These are phyloP conservation scores for Prionailurus bengalensis DNA, from an alignment of 2,113 vertebrate genomes.

Conservation along the genomic window DNA sequence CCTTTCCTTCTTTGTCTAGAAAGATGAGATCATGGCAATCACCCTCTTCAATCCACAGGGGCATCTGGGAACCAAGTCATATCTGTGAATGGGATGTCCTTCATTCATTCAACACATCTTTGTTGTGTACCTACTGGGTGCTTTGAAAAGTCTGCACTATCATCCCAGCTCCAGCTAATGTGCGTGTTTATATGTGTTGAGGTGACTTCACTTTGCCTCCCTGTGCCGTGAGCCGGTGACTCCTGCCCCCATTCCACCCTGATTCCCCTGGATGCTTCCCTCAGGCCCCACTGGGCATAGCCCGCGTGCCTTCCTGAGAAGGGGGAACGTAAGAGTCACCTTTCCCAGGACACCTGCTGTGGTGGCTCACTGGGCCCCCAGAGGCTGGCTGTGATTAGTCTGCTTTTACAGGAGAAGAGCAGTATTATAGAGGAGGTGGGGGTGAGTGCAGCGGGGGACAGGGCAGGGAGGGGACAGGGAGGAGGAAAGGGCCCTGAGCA, in stretches of 20 bases:
- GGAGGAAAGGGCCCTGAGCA: background rate
- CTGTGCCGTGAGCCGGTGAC: background rate
- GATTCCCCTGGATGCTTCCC: background rate
- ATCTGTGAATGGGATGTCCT: background rate
- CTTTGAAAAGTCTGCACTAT: background rate
- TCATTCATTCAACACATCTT: too few relatives aligned
- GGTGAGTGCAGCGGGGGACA: background rate
- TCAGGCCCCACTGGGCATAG: background rate
- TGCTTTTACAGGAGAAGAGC: background rate
- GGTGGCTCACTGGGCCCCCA: fast-evolving
- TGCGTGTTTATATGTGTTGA: background rate
- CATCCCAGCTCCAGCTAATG: too few relatives aligned
- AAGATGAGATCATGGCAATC: background rate
- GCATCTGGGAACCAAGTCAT: background rate
- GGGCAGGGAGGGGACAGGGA: background rate
- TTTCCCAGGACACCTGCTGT: background rate
- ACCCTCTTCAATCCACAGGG: background rate
- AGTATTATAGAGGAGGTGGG: background rate
- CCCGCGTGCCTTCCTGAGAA: background rate
- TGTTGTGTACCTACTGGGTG: background rate
- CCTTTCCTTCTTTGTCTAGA: background rate
- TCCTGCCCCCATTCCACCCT: background rate
- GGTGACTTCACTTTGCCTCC: background rate
- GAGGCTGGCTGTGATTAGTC: fast-evolving
- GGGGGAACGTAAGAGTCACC: background rate